phyloP scores from a whole-genome alignment of 2,797 vertebrate genomes.

The Okamejei kenojei region DNA sequence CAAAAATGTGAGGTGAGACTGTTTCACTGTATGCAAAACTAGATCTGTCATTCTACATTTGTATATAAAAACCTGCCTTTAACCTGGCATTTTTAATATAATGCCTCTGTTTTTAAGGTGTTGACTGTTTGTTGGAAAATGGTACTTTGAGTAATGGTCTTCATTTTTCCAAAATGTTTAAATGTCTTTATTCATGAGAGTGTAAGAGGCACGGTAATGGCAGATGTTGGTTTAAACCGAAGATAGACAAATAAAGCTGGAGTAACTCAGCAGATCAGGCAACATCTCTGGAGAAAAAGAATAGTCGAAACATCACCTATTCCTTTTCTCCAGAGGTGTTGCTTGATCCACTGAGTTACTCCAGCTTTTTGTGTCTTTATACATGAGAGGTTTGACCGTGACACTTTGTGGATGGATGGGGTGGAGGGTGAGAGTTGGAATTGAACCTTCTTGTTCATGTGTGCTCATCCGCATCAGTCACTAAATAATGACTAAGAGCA shows the following conservation, averaged over 20 bases:
- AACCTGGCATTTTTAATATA: too few relatives aligned
- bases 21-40: not conserved
- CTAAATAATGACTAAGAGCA: not conserved
- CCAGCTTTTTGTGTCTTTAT: not conserved
- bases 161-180: not conserved
- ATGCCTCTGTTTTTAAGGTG: not conserved
- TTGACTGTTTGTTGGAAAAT: not conserved
- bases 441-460: not conserved
- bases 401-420: not conserved
- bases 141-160: not conserved
- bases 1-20: not conserved
- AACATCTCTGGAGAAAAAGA: too few relatives aligned
- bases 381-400: not conserved
- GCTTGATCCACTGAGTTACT: too few relatives aligned
- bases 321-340: too few relatives aligned
- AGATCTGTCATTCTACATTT: not conserved
- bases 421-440: not conserved
- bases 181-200: not conserved
- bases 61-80: too few relatives aligned
- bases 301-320: too few relatives aligned
- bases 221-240: too few relatives aligned
- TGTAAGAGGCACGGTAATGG: too few relatives aligned
- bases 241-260: too few relatives aligned
- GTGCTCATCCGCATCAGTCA: not conserved
- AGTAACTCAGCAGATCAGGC: too few relatives aligned